These are phyloP conservation scores for Macheiramphus alcinus DNA, from an alignment of 2,113 vertebrate genomes.

Conservation along the genomic window DNA sequence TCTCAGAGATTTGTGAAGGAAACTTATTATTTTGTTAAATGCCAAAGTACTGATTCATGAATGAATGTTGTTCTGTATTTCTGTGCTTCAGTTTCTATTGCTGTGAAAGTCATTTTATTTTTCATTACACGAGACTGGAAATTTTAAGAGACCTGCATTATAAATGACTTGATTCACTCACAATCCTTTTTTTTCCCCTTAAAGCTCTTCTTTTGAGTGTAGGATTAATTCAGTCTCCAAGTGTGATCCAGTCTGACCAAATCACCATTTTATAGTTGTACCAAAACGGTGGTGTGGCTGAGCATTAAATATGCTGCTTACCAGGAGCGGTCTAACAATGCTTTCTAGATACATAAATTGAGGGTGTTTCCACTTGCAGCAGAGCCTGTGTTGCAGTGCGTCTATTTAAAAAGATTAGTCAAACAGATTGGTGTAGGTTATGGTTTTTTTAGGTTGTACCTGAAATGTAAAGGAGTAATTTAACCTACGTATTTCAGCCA, in stretches of 20 bases:
- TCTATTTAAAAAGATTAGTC: not conserved
- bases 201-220: not conserved
- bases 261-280: not conserved
- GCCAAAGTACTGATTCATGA: not conserved
- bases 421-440: not conserved
- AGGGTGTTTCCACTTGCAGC: not conserved
- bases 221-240: not conserved
- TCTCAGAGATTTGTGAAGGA: not conserved
- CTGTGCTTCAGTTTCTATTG: not conserved
- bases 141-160: not conserved
- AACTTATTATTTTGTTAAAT: not conserved
- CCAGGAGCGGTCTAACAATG: not conserved
- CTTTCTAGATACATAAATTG: not conserved
- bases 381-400: not conserved
- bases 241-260: not conserved
- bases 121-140: not conserved
- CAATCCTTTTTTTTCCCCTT: no score
- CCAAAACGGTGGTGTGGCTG: not conserved
- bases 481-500: not conserved
- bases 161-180: not conserved
- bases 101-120: not conserved
- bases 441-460: not conserved
- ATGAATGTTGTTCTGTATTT: not conserved
- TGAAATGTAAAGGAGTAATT: not conserved
- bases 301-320: not conserved